These are phyloP conservation scores for Zygogramma bicolorata DNA, from an alignment of 2,888 invertebrate species.

Conservation along the genomic window DNA sequence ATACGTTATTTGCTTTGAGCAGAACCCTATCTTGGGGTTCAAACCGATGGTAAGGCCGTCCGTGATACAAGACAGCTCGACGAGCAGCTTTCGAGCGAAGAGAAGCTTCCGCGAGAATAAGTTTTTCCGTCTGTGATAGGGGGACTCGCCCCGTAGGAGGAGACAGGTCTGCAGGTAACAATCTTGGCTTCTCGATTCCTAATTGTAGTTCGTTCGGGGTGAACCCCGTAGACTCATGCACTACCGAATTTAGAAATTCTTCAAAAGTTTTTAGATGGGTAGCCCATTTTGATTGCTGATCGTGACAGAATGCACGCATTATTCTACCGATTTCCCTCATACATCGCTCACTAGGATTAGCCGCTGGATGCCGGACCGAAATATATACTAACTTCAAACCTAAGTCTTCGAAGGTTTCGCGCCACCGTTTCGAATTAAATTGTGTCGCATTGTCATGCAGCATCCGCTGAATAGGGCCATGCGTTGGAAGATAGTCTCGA, in stretches of 20 bases:
- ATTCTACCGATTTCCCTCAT: background rate
- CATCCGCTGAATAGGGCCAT: background rate
- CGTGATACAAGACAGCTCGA: background rate
- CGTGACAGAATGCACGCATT: background rate
- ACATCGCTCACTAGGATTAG: no score
- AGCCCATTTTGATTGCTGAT: background rate
- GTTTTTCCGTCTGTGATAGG: background rate
- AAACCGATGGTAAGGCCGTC: background rate
- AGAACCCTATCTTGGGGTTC: background rate
- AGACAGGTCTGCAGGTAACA: background rate
- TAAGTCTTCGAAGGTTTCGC: no score
- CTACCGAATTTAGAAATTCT: background rate
- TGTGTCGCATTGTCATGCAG: background rate
- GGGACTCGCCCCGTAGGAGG: background rate
- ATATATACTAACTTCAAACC: background rate
- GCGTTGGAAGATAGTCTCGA: background rate
- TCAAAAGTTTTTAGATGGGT: background rate
- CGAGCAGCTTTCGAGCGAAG: background rate
- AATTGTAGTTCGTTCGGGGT: background rate
- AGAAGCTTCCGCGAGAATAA: background rate
- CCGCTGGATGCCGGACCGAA: background rate
- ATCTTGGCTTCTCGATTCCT: background rate
- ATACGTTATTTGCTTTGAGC: background rate
- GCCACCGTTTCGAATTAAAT: background rate
- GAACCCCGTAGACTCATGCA: background rate